Conservation (phyloP, 35 echinoderm and acorn worm species). For the Anneissia japonica region DNA sequence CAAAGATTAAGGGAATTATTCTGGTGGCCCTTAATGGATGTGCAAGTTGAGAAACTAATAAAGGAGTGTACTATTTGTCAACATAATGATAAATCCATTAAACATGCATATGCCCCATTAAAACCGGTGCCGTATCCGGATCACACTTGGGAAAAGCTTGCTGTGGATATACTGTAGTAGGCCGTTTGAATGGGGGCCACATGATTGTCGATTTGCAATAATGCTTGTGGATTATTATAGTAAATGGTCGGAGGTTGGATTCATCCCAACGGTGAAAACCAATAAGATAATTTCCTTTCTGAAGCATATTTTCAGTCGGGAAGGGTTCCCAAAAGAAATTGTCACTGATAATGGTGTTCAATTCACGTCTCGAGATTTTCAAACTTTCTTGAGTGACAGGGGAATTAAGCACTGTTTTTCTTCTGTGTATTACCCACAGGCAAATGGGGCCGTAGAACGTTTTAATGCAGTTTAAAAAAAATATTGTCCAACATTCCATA, state of each 20-base stretch:
- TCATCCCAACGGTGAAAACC: not conserved
- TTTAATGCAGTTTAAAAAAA: too few relatives aligned
- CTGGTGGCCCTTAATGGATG: slow-evolving; percentile 1
- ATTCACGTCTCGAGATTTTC: slow-evolving; percentile 33
- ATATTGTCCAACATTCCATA: too few relatives aligned
- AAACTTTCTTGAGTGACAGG: slow-evolving; percentile 13
- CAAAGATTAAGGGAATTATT: slow-evolving; percentile 7
- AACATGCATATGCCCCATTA: not conserved
- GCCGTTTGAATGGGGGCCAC: not conserved
- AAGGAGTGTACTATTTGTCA: not conserved
- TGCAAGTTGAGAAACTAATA: not conserved
- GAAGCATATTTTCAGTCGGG: slow-evolving; percentile 6
- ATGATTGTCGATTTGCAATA: not conserved
- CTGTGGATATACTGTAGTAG: not conserved
- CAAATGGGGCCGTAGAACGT: too few relatives aligned
- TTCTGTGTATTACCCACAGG: slow-evolving; percentile 46
- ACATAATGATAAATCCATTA: slow-evolving; percentile 8
- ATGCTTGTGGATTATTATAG: not conserved
- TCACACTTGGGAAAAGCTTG: not conserved
- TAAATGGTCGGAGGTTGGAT: slow-evolving; percentile 8
- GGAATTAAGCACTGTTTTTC: slow-evolving; percentile 44
- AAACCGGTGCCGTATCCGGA: not conserved
- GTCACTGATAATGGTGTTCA: slow-evolving; percentile 13
- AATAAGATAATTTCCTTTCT: not conserved
- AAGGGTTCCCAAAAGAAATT: slow-evolving; percentile 1